Evolutionary conservation across 2,113 vertebrate species (phyloP).

Genomic region (Limnothrissa miodon): DNA sequence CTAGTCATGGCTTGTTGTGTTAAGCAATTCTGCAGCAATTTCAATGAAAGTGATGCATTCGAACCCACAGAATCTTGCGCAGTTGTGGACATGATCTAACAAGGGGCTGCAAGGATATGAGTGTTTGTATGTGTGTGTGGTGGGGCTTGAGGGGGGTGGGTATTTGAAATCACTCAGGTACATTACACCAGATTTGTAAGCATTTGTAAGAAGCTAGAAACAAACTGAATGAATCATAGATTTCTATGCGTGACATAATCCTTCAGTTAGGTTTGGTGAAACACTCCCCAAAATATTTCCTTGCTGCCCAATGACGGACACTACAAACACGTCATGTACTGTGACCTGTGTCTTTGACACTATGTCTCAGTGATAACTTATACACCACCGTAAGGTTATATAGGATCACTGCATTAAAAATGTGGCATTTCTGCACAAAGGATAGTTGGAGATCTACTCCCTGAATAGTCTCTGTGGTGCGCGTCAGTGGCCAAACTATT

Average conservation of each 20-base stretch:
- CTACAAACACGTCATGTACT: neutral
- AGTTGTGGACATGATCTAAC: neutral
- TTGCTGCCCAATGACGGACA: no score
- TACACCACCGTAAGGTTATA: neutral
- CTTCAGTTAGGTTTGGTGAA: no score
- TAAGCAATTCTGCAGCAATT: neutral
- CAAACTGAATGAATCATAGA: no score
- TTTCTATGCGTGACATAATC: no score
- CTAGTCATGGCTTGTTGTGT: neutral
- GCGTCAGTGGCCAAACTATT: neutral
- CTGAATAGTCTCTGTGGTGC: neutral
- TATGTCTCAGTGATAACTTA: neutral
- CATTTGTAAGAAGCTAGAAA: no score
- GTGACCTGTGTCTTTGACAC: neutral
- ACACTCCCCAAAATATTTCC: no score
- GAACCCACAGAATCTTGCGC: neutral
- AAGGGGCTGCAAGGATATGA: neutral
- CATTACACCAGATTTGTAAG: neutral
- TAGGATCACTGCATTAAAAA: neutral
- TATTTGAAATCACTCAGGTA: no score
- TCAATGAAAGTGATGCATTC: neutral
- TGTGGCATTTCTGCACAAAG: neutral
- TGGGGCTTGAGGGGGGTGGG: no score
- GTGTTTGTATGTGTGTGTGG: no score
- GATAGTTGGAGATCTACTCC: neutral